Conservation (phyloP, 2,888 invertebrate species). For the Tetragonisca angustula region DNA sequence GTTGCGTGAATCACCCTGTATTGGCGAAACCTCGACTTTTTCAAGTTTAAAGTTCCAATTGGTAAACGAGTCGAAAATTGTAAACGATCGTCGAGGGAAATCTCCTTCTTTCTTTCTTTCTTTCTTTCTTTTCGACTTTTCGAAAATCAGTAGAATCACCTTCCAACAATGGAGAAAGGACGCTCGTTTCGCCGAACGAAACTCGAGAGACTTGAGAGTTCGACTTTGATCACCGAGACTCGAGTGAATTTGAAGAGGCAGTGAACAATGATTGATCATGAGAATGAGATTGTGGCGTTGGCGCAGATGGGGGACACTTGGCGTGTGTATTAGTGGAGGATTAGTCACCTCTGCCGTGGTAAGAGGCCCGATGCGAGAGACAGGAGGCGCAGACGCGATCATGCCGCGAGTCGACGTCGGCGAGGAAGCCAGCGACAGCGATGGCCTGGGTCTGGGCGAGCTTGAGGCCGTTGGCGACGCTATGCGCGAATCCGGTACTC, state of each 20-base stretch:
- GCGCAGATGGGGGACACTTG: not conserved
- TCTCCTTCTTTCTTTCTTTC: too few species aligned
- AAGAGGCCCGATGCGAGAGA: conserved; percentile 87
- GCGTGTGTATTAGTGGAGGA: conserved; percentile 28
- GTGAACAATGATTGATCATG: too few species aligned
- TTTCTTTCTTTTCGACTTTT: too few species aligned
- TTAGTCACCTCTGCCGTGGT: conserved; percentile 88
- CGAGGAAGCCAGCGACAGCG: conserved; percentile 89
- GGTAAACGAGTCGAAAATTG: too few species aligned
- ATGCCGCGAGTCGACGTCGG: conserved; percentile 85
- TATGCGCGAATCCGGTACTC: conserved; percentile 72
- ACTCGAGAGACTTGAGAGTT: too few species aligned
- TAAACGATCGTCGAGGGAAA: too few species aligned
- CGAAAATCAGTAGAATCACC: too few species aligned
- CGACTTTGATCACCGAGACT: not conserved
- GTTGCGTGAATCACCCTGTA: too few species aligned
- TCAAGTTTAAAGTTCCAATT: too few species aligned
- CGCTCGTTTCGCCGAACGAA: too few species aligned
- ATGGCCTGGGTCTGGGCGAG: conserved; percentile 90
- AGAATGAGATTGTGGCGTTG: not conserved
- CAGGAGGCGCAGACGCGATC: conserved; percentile 83
- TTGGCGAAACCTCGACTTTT: too few species aligned
- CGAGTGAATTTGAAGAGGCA: not conserved
- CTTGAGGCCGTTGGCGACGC: conserved; percentile 89
- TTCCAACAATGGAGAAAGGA: too few species aligned